Conservation (phyloP, 2,113 vertebrate species). For the Notarius quadriscutis region DNA sequence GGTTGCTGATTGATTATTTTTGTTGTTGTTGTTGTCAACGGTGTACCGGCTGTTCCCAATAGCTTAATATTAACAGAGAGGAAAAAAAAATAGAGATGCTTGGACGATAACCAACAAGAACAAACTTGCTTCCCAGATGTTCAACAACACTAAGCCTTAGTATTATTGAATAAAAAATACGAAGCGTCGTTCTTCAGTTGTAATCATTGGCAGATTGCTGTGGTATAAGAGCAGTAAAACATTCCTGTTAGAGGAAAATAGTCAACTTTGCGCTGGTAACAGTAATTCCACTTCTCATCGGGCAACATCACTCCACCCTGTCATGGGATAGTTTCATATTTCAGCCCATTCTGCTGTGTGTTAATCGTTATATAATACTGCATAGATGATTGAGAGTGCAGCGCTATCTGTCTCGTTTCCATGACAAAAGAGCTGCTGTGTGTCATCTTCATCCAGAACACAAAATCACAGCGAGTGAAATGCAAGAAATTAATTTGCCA, state of each 20-base stretch:
- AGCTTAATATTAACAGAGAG: not conserved
- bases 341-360: too few relatives aligned
- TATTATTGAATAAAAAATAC: not conserved
- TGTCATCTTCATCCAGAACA: slow-evolving; percentile 15
- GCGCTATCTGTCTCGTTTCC: not conserved
- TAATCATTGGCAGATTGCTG: too few relatives aligned
- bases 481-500: not conserved
- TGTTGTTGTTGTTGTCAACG: too few relatives aligned
- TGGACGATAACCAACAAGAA: not conserved
- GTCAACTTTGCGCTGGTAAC: too few relatives aligned
- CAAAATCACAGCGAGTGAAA: not conserved
- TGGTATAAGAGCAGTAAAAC: too few relatives aligned
- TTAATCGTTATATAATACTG: not conserved
- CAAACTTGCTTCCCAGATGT: not conserved
- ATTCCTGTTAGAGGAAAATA: too few relatives aligned
- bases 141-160: not conserved
- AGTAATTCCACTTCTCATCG: too few relatives aligned
- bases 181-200: too few relatives aligned
- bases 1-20: too few relatives aligned
- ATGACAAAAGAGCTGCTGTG: not conserved
- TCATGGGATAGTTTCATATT: too few relatives aligned
- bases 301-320: too few relatives aligned
- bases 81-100: not conserved
- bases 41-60: too few relatives aligned
- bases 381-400: not conserved